Evolutionary conservation across 2,113 vertebrate genomes (phyloP), one percentile per base, ranked within the genome.

Genomic region (Pygoscelis antarcticus): DNA sequence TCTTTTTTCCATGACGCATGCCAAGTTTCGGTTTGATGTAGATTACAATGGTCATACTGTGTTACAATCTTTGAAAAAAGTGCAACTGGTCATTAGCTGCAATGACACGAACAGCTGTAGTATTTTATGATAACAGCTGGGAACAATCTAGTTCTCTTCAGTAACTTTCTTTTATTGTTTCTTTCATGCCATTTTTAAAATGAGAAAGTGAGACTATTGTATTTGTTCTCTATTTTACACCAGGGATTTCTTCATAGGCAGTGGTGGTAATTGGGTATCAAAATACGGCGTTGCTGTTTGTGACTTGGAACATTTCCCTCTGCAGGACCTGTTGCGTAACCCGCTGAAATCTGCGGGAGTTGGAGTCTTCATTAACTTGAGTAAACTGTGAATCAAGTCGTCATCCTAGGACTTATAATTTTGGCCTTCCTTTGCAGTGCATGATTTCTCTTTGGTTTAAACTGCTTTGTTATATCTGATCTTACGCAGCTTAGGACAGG

Each of bases 121-220:
- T 95, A 38, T 91, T 97, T 96, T 96, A 93, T 87, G 72, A 30
- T 82, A 97, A 89, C 96, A 96, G 93, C 95, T 97, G 94, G 95
- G 91, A 96, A 91, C 89, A 96, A 96, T 95, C 93, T 96, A 79
- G 16, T 96, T 96, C 83, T 87, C 83, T 76, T 89, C 83, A 96
- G n/a, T 96, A 96, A 96, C 89, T 96, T 96, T 97, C 57, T 87
- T 95, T 95, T 93, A 82, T 90, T 96, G 91, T 95, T 93, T 61
- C 65, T 95, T 97, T 92, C 89, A 87, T 89, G 81, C 61, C 44
- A 58, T 94, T 95, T 97, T 96, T 77, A 54, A 97, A 96, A 90
- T 61, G 87, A 97, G 75, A 96, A 80, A 86, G 75, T 1, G 0
- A 93, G 85, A 91, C 96, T 93, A 83, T 91, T 91, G 70, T 94